Evolutionary conservation across 2,797 vertebrate genomes (phyloP).

Genomic region (Sebastes hubbsi): DNA sequence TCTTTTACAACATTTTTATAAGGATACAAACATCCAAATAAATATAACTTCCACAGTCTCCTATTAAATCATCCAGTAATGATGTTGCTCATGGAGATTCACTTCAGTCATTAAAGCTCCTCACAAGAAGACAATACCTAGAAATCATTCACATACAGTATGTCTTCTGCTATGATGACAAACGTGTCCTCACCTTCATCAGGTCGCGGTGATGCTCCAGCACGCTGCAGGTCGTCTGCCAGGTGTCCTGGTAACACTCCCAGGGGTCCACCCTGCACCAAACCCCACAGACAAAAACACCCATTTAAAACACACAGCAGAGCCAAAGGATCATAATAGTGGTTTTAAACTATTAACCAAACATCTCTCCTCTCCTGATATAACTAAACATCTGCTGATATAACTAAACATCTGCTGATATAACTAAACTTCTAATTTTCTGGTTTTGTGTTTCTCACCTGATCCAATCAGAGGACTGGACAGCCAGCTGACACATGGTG

Average conservation of each 20-base stretch:
- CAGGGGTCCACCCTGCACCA: conserved; percentile 93
- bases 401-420: background rate
- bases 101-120: conserved; percentile 2
- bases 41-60: too few relatives aligned
- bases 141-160: too few relatives aligned
- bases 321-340: too few relatives aligned
- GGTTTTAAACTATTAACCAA: background rate
- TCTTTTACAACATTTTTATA: background rate
- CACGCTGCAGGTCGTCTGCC: conserved; percentile 98
- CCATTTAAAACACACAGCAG: too few relatives aligned
- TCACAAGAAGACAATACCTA: too few relatives aligned
- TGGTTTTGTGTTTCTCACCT: conserved; percentile 80
- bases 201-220: conserved; percentile 97
- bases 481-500: conserved; percentile 97
- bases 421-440: too few relatives aligned
- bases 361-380: background rate
- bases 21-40: background rate
- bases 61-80: too few relatives aligned
- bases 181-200: conserved; percentile 88
- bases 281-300: background rate
- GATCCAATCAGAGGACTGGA: conserved; percentile 98
- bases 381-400: background rate
- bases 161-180: too few relatives aligned
- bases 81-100: too few relatives aligned
- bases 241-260: conserved; percentile 98